A percentile compares a stretch with the other conserved stretches of the same genome.
Evolutionary conservation across 2,113 vertebrate genomes (phyloP).

Genomic region (Coturnix japonica): DNA sequence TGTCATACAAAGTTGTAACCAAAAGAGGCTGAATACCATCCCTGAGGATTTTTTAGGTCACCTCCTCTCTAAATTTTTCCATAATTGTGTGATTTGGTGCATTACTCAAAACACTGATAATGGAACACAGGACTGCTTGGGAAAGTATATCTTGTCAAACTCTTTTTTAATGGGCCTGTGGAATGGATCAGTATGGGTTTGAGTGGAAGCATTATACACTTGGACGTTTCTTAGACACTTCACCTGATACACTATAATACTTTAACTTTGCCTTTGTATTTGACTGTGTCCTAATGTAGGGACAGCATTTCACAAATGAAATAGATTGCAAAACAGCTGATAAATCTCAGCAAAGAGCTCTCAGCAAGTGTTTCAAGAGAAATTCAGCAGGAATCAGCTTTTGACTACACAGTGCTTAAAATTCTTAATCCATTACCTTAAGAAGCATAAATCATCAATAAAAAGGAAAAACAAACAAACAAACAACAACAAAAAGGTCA

Average conservation of each 20-base stretch:
- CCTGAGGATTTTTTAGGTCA: background rate
- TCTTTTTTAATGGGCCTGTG: background rate
- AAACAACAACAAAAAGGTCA: background rate
- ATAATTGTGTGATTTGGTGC: background rate
- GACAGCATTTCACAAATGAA: background rate
- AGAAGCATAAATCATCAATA: background rate
- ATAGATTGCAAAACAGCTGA: background rate
- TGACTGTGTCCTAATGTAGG: background rate
- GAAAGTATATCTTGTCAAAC: background rate
- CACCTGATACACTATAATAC: background rate
- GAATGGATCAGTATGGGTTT: background rate
- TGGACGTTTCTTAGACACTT: background rate
- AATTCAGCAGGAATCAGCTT: background rate
- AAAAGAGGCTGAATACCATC: background rate
- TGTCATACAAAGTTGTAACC: background rate
- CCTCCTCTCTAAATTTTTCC: background rate
- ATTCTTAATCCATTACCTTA: background rate
- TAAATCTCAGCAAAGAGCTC: slow-evolving; percentile 2
- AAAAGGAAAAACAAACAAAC: background rate
- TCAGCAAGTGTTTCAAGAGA: background rate
- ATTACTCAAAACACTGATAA: background rate
- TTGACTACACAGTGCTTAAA: background rate
- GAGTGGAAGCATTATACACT: background rate
- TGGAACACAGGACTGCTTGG: background rate
- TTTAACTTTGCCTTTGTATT: background rate